phyloP scores from a whole-genome alignment of 2,113 vertebrate genomes.

The Macquaria australasica region DNA sequence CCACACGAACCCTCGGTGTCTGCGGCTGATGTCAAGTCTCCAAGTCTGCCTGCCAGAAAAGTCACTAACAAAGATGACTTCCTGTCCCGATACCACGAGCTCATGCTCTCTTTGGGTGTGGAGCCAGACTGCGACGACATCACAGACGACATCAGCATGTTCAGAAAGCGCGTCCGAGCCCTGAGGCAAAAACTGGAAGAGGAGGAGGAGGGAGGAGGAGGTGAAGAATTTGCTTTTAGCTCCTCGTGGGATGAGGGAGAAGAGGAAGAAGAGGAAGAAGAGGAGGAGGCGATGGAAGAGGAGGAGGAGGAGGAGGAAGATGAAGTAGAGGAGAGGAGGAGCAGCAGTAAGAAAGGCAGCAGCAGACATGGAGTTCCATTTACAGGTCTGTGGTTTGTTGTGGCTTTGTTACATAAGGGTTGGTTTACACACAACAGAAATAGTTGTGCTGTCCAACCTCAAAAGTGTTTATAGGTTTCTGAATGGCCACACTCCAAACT shows the following conservation, averaged over 20 bases:
- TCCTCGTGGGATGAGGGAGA: conserved; percentile 72
- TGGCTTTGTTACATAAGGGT: background rate
- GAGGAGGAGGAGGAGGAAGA: conserved; percentile 12
- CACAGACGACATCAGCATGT: conserved; percentile 50
- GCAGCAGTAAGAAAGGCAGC: background rate
- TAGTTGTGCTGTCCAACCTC: too few species aligned
- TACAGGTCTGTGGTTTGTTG: conserved; percentile 86
- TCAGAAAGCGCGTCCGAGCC: conserved; percentile 54
- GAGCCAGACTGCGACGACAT: conserved; percentile 73
- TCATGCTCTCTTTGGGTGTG: conserved; percentile 89
- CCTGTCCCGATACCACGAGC: conserved; percentile 89
- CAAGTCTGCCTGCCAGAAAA: background rate
- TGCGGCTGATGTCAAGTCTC: background rate
- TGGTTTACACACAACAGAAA: too few species aligned
- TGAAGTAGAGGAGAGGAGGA: conserved; percentile 47
- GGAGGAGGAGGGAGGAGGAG: conserved; percentile 63
- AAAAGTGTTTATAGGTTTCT: too few species aligned
- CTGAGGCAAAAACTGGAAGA: conserved; percentile 79
- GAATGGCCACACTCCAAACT: too few species aligned
- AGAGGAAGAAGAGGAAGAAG: conserved; percentile 54
- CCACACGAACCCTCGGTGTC: background rate
- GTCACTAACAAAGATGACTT: conserved; percentile 83
- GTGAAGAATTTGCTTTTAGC: conserved; percentile 74
- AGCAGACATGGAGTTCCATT: conserved; percentile 84
- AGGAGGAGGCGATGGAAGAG: conserved; percentile 81